Base-by-base conservation (phyloP, 1,140 invertebrate genomes). In the Pemphigus obesinymphae region DNA sequence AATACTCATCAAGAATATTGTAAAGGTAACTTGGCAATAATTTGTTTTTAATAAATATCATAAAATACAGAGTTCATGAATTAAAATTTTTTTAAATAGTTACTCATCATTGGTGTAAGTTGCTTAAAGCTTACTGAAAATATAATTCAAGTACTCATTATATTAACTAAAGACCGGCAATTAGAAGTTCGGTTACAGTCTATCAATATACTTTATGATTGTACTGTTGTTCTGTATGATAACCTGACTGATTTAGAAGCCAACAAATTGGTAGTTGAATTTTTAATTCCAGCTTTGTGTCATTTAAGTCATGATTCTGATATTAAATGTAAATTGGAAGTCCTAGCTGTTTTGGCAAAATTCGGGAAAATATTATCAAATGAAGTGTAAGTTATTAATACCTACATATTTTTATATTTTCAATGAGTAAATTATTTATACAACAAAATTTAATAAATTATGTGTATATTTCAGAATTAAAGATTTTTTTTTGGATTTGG, bases 141-240 rank as follows among this genome's bases (percentile, higher is more conserved):
- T 20, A 40, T 78, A 26, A 58, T 78, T 15, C 55, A 58, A 78
- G 6, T 78, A 26, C 50, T 78, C 0, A 78, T 43, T 26, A 26
- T 37, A 43, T 58, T 78, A 58, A 61, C 75, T 29, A 78, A 78
- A 40, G 75, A 78, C n/a, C 50, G 17, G 26, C 53, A 78, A 40
- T 15, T 31, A 58, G 75, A 78, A 29, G 53, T 78, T 20, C 75
- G 75, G 20, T 78, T 78, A 3, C 50, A 40, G 13, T 58, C 53
- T 37, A 10, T 61, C 13, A 31, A 8, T 40, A 58, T 58, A 26
- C 34, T 78, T 37, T 78, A 78, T 78, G 75, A 78, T 58, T 78
- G 75, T 61, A 40, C 53, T 20, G 53, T 78, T 20, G 15, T 78
- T 8, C 20, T 78, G 6, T 78, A 78, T 55, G 34, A 78, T 58